Base-by-base conservation (phyloP, 2,113 vertebrate genomes). In the Porphyrio hochstetteri region DNA sequence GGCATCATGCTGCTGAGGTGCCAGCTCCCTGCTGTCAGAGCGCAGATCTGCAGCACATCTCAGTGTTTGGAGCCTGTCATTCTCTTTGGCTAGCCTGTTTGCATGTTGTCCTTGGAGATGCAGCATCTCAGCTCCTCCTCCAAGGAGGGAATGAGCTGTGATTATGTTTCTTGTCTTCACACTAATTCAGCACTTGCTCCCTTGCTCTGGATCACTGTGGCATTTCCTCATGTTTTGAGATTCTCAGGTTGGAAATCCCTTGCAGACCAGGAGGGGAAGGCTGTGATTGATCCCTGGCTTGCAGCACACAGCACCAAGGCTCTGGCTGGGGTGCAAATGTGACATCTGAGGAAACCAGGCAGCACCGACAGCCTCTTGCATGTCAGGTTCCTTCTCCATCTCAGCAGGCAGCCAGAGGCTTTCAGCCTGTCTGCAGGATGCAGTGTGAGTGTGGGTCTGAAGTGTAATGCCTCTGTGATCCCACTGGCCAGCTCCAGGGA, bases 1-100 rank as follows among this genome's bases (percentile, higher is more conserved):
- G 64, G 5, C 7, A 9, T 35, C 1, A 1, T 19, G 33, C 18
- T n/a, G 56, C 55, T 2, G 3, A 8, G 36, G 2, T 0, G 1
- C 29, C n/a, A 17, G 63, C 24, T 55, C 40, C 64, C 0, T 5
- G 19, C 56, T 50, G 35, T 13, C 65, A 20, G 10, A 59, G 36
- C 2, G 1, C 27, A 9, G 35, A n/a, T 57, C 64, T 59, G 13
- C 24, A 20, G 65, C 0, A 10, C 24, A 4, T 53, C 38, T 61
- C 76, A 35, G 15, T 1, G 11, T 23, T 61, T 16, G 0, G 9
- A 27, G 25, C 2, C 2, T 23, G 60, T 31, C 44, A 4, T 35
- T 86, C 13, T 53, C 46, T 68, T 40, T 75, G 55, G 69, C 40
- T 29, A 40, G 38, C 17, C 10, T 33, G 55, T 20, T 48, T 35